Percentiles rank a stretch among this genome's conserved stretches.
These are phyloP conservation scores for Magallana gigas DNA, from an alignment of 1,140 invertebrate genomes.

Conservation along the genomic window DNA sequence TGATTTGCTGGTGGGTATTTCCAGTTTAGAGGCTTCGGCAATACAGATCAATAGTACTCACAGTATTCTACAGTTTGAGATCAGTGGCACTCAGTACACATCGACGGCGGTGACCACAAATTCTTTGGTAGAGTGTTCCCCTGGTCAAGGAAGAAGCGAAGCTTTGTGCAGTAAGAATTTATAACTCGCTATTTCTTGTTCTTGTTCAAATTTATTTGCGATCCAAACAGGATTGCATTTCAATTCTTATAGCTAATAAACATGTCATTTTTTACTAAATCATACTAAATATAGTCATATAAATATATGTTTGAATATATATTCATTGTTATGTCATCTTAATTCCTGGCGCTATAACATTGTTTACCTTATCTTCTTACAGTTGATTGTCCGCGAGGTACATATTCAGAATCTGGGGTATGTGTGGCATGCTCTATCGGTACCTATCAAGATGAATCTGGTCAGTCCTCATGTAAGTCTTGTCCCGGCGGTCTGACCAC, in stretches of 20 bases:
- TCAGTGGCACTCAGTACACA: slow-evolving; percentile 15
- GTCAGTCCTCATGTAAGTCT: not conserved
- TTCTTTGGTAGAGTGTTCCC: not conserved
- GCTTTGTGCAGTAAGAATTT: slow-evolving; percentile 13
- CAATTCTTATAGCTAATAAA: too few species aligned
- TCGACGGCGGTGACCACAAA: not conserved
- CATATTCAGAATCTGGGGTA: not conserved
- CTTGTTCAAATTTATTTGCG: too few species aligned
- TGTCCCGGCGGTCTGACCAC: slow-evolving; percentile 4
- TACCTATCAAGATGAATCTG: slow-evolving; percentile 6
- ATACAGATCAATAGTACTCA: not conserved
- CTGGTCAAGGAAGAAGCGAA: slow-evolving; percentile 14
- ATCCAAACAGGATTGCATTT: too few species aligned
- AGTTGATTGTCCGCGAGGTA: slow-evolving; percentile 34
- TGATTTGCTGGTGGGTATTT: not conserved
- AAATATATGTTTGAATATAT: too few species aligned
- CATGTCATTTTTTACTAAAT: too few species aligned
- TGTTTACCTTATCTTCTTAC: not conserved
- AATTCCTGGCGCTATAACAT: too few species aligned
- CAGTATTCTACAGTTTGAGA: not conserved
- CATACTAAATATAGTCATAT: too few species aligned
- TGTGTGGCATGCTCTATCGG: not conserved
- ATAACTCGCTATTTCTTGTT: too few species aligned
- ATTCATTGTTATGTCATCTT: too few species aligned
- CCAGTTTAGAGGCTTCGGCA: not conserved